A percentile compares a stretch with the other conserved stretches of the same genome.
These are phyloP conservation scores for Microcebus ravelobensis DNA, from an alignment of 2,113 vertebrate genomes.

Conservation along the genomic window DNA sequence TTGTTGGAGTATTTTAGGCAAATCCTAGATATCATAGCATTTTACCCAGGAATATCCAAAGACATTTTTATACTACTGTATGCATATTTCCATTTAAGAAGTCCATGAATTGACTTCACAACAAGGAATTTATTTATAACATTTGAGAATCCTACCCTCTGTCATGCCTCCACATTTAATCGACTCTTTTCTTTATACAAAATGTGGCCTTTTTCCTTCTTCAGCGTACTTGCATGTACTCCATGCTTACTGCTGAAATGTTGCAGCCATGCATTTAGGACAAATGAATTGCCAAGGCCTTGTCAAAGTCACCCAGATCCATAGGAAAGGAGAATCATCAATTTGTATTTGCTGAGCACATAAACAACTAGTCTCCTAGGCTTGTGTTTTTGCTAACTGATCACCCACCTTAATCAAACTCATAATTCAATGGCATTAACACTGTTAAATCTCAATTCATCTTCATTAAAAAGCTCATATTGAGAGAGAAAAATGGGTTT, in stretches of 20 bases:
- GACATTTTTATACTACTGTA: not conserved
- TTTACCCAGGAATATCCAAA: constrained; percentile 23
- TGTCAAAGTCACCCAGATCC: constrained; percentile 44
- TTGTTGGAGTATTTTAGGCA: constrained; percentile 14
- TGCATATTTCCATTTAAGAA: constrained; percentile 33
- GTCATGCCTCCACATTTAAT: not conserved
- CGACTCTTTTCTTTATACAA: not conserved
- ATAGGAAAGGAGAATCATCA: not conserved
- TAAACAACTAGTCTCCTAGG: constrained; percentile 32
- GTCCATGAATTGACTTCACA: not conserved
- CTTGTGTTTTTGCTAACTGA: constrained; percentile 36
- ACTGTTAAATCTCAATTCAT: constrained; percentile 57
- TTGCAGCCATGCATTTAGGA: not conserved
- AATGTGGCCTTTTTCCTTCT: not conserved
- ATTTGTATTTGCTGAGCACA: constrained; percentile 43
- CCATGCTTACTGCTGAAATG: not conserved
- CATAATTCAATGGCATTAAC: constrained; percentile 27
- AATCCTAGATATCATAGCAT: not conserved
- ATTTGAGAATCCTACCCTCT: constrained; percentile 25
- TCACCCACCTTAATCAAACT: constrained; percentile 56
- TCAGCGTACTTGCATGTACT: not conserved
- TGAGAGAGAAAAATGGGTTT: not conserved
- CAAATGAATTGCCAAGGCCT: not conserved
- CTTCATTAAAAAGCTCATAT: constrained; percentile 46
- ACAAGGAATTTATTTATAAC: not conserved